These are phyloP conservation scores for Crotalus viridis DNA, from an alignment of 2,113 vertebrate species.

Conservation along the genomic window DNA sequence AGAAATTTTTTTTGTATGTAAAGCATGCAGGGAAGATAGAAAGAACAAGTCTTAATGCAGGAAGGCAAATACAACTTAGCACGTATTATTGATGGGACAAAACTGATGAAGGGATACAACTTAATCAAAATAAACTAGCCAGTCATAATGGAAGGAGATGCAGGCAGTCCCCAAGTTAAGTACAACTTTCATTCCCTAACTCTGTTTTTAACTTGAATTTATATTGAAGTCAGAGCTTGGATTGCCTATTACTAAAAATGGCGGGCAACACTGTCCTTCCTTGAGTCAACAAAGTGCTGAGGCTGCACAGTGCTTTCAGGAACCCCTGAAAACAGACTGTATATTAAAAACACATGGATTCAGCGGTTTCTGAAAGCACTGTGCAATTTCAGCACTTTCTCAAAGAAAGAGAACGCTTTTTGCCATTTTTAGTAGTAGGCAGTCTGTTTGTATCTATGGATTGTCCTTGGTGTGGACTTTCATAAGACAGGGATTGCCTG, in stretches of 20 bases:
- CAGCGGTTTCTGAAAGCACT: neutral
- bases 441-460: neutral
- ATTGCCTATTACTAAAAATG: neutral
- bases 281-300: neutral
- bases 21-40: neutral
- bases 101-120: neutral
- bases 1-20: neutral
- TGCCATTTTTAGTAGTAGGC: neutral
- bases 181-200: neutral
- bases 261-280: neutral
- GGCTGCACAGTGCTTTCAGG: neutral
- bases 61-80: neutral
- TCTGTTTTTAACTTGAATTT: neutral
- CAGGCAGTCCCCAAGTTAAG: neutral
- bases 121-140: neutral
- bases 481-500: neutral
- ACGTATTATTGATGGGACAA: neutral
- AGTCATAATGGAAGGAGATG: neutral
- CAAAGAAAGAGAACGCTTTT: neutral
- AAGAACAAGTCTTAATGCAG: neutral
- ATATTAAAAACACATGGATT: neutral
- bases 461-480: neutral
- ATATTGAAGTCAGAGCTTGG: neutral
- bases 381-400: neutral
- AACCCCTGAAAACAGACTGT: neutral